These are phyloP conservation scores for Stegastes partitus DNA, from an alignment of 2,113 vertebrate genomes.

Conservation along the genomic window DNA sequence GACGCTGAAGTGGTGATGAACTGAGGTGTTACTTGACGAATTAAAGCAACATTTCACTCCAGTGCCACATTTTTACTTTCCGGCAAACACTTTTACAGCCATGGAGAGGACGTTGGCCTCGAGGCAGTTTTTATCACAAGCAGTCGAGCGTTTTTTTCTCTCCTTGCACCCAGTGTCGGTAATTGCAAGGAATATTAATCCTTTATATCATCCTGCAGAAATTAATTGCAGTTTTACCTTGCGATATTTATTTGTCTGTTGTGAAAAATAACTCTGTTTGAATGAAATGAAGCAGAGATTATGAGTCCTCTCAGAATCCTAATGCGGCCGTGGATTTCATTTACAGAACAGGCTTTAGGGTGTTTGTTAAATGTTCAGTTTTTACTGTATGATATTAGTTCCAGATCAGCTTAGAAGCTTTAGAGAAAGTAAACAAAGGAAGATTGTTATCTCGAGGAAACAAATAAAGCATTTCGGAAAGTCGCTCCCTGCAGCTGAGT, in stretches of 20 bases:
- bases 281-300: background rate
- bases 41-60: conserved; percentile 15
- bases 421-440: background rate
- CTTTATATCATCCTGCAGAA: background rate
- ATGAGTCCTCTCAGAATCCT: background rate
- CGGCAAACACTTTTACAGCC: background rate
- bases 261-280: background rate
- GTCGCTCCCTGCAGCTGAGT: too few relatives aligned
- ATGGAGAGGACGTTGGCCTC: background rate
- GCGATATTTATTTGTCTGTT: background rate
- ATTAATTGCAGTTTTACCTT: background rate
- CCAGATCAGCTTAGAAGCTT: background rate
- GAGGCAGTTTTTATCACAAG: background rate
- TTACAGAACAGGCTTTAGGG: background rate
- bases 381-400: background rate
- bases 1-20: conserved; percentile 23
- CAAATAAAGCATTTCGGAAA: too few relatives aligned
- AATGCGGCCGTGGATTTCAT: background rate
- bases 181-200: conserved; percentile 1
- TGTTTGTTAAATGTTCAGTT: background rate
- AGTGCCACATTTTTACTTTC: background rate
- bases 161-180: background rate
- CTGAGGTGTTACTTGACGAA: background rate
- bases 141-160: background rate
- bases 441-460: too few relatives aligned